Conservation (phyloP, 2,797 vertebrate species). For the Jordanella pulchra region DNA sequence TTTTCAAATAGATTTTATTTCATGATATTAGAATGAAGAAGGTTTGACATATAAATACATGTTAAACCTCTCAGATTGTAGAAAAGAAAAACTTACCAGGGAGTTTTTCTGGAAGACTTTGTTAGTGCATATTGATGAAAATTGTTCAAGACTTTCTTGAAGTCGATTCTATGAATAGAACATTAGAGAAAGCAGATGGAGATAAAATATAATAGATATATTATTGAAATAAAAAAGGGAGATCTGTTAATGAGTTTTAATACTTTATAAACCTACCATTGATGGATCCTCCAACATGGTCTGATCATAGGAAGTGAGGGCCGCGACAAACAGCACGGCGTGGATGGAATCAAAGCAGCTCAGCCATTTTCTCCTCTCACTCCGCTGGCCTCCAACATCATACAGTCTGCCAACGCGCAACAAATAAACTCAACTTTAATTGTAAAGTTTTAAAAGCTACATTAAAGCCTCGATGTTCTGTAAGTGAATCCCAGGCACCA, state of each 20-base stretch:
- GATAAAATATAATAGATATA: too few species aligned
- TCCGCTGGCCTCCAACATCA: conserved; percentile 77
- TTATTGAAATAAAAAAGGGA: too few species aligned
- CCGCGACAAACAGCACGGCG: conserved; percentile 75
- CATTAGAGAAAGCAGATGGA: background rate
- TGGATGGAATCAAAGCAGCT: conserved; percentile 78
- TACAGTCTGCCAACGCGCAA: conserved; percentile 65
- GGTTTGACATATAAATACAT: background rate
- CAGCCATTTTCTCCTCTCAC: conserved; percentile 78
- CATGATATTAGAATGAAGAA: background rate
- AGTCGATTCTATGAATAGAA: conserved; percentile 60
- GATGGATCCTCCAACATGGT: conserved; percentile 47
- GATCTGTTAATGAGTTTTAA: background rate
- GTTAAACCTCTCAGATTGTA: background rate
- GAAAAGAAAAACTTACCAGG: conserved; percentile 59
- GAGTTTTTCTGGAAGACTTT: conserved; percentile 60
- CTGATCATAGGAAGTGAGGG: conserved; percentile 77
- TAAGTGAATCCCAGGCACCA: background rate
- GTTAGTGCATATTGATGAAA: conserved; percentile 68
- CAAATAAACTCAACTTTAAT: background rate
- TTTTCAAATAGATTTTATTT: background rate
- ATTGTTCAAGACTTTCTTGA: conserved; percentile 73
- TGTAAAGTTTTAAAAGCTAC: background rate
- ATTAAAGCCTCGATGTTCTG: background rate
- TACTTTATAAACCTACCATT: conserved; percentile 48